Conservation (phyloP, 2,113 vertebrate species). For the Microcebus tavaratra region DNA sequence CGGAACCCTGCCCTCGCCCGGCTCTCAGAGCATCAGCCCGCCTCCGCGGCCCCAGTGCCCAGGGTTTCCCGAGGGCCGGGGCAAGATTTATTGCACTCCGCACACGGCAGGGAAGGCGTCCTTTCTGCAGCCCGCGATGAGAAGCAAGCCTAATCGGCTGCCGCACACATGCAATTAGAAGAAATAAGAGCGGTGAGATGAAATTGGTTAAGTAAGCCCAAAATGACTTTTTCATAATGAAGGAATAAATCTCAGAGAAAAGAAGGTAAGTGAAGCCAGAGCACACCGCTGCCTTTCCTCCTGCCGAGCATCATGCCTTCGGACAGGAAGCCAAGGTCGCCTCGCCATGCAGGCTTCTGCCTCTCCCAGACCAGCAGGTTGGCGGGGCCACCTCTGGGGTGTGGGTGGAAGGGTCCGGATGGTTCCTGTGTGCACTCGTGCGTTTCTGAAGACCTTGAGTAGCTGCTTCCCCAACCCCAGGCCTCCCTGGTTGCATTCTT, state of each 20-base stretch:
- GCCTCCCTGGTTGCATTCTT: not conserved
- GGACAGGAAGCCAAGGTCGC: not conserved
- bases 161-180: slow-evolving; percentile 63
- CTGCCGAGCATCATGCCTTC: not conserved
- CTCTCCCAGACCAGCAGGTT: not conserved
- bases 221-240: slow-evolving; percentile 62
- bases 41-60: not conserved
- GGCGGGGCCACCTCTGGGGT: not conserved
- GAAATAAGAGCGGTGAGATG: slow-evolving; percentile 43
- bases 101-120: not conserved
- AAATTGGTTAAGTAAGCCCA: slow-evolving; percentile 54
- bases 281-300: not conserved
- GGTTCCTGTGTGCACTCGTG: not conserved
- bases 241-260: slow-evolving; percentile 51
- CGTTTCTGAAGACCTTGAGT: not conserved
- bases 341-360: not conserved
- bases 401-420: not conserved
- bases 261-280: not conserved
- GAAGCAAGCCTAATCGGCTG: not conserved
- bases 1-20: rapidly evolving
- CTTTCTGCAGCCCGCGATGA: not conserved
- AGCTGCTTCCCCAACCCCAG: not conserved
- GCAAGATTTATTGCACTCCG: not conserved
- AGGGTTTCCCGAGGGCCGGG: not conserved
- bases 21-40: not conserved